Percentiles rank a stretch among this genome's conserved stretches.
These are phyloP conservation scores for Pollachius pollachius DNA, from an alignment of 2,113 vertebrate genomes.

Conservation along the genomic window DNA sequence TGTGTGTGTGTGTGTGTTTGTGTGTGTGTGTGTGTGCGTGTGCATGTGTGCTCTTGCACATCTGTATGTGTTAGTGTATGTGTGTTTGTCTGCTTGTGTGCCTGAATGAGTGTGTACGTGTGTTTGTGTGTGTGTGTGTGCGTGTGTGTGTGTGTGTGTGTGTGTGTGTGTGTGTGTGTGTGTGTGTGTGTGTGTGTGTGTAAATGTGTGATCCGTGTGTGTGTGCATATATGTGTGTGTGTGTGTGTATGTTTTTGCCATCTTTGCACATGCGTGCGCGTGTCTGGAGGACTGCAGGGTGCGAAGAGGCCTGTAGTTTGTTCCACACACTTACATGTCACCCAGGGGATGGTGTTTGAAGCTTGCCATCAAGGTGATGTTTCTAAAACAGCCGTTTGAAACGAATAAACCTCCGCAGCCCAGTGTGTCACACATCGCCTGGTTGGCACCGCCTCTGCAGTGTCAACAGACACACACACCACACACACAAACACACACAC, in stretches of 20 bases:
- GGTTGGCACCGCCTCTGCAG: conserved; percentile 6
- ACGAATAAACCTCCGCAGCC: conserved; percentile 47
- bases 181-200: neutral
- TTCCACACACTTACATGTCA: conserved; percentile 28
- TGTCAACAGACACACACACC: conserved; percentile 5
- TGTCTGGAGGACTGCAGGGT: neutral
- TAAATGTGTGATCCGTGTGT: neutral
- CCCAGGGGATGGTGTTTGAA: conserved; percentile 40
- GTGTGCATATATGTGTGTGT: neutral
- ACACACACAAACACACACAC: neutral
- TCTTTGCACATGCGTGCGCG: conserved; percentile 30
- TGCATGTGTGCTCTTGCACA: too few relatives aligned
- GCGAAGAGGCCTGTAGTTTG: neutral
- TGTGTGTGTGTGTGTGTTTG: too few relatives aligned
- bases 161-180: neutral
- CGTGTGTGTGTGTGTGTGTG: neutral
- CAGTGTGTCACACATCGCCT: conserved; percentile 34
- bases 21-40: too few relatives aligned
- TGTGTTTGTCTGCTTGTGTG: too few relatives aligned
- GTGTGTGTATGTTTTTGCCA: neutral
- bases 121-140: neutral
- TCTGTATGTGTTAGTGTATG: too few relatives aligned
- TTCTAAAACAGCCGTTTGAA: conserved; percentile 49
- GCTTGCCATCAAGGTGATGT: conserved; percentile 33
- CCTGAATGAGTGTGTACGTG: too few relatives aligned